Percentiles rank a stretch among this genome's conserved stretches.
Conservation (phyloP, 2,113 vertebrate genomes). For the Furnarius figulus region DNA sequence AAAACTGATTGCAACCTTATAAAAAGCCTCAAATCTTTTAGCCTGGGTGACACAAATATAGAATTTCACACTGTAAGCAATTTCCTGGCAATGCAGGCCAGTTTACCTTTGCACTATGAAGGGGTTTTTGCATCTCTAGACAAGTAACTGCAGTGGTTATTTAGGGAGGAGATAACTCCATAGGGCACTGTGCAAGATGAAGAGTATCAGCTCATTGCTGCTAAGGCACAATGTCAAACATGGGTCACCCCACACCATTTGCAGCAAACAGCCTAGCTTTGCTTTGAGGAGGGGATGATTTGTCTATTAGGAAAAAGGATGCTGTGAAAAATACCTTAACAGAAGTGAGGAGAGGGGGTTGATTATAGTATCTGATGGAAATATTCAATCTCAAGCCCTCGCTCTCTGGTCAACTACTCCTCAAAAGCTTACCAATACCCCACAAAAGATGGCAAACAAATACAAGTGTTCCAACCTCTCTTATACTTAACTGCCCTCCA, state of each 20-base stretch:
- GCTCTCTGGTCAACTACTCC: not conserved
- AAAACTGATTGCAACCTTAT: not conserved
- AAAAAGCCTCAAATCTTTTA: not conserved
- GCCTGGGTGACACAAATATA: not conserved
- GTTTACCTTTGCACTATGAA: not conserved
- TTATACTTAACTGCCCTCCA: accelerated
- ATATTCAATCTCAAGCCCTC: not conserved
- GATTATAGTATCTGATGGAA: not conserved
- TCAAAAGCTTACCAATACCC: not conserved
- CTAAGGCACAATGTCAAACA: not conserved
- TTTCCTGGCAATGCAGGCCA: not conserved
- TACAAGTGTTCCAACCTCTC: not conserved
- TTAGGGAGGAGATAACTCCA: not conserved
- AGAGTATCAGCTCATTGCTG: not conserved
- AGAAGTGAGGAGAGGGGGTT: accelerated
- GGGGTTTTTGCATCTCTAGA: not conserved
- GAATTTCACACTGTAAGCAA: not conserved
- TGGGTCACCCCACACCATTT: not conserved
- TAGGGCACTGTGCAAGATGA: not conserved
- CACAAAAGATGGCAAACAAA: accelerated
- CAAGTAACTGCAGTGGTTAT: not conserved
- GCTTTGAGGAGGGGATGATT: not conserved
- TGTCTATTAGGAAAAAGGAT: not conserved
- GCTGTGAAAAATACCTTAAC: not conserved
- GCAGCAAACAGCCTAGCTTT: not conserved